Evolutionary conservation across 2,113 vertebrate genomes (phyloP).

Genomic region (Etheostoma spectabile): DNA sequence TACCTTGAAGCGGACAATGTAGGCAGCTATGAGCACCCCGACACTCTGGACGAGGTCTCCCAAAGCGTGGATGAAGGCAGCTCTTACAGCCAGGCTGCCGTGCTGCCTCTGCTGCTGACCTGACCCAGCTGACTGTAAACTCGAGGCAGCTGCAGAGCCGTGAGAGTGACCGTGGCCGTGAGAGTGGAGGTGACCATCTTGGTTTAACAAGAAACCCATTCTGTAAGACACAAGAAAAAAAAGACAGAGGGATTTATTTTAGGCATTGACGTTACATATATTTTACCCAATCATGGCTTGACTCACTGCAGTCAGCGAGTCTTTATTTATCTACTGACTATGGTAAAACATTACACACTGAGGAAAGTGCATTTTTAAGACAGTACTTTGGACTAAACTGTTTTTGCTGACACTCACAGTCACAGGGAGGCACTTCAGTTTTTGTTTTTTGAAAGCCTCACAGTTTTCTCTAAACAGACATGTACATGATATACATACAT

Average conservation of each 20-base stretch:
- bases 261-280: neutral
- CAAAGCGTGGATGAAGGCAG: slow-evolving; percentile 95
- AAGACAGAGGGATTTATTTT: neutral
- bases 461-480: neutral
- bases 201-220: slow-evolving; percentile 98
- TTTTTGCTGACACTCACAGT: slow-evolving; percentile 19
- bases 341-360: slow-evolving; percentile 23
- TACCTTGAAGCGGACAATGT: slow-evolving; percentile 97
- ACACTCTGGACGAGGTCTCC: slow-evolving; percentile 96
- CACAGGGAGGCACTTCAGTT: neutral
- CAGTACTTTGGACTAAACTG: slow-evolving; percentile 31
- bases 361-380: neutral
- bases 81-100: slow-evolving; percentile 92
- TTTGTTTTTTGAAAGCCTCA: neutral
- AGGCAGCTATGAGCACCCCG: slow-evolving; percentile 95
- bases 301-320: neutral
- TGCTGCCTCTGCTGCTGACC: slow-evolving; percentile 68
- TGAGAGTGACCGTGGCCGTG: slow-evolving; percentile 86
- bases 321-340: neutral
- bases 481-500: neutral
- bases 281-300: neutral
- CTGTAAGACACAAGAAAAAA: slow-evolving; percentile 73
- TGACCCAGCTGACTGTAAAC: slow-evolving; percentile 40
- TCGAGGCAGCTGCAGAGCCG: slow-evolving; percentile 43
- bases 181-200: slow-evolving; percentile 91